These are phyloP conservation scores for Chlorodrepanis virens DNA, from an alignment of 2,113 vertebrate species.

Conservation along the genomic window DNA sequence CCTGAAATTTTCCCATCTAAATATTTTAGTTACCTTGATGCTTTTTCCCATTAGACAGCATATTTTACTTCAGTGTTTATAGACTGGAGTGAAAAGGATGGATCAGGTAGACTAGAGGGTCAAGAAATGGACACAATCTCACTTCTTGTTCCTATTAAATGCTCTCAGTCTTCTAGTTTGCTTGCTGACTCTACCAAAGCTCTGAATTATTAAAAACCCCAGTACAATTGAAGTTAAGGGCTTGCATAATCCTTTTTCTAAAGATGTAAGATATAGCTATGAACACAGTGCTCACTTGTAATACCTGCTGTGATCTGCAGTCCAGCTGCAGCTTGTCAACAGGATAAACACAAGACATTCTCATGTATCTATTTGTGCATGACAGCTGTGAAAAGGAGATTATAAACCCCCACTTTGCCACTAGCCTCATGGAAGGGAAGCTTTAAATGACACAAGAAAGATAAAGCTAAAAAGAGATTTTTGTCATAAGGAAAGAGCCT, in stretches of 20 bases:
- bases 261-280: background rate
- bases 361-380: background rate
- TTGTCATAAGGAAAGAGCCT: background rate
- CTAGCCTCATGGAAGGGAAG: background rate
- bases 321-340: background rate
- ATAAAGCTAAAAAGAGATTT: background rate
- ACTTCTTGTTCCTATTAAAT: background rate
- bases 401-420: background rate
- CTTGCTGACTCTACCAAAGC: background rate
- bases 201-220: background rate
- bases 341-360: background rate
- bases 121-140: background rate
- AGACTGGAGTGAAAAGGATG: background rate
- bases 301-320: constrained; percentile 23
- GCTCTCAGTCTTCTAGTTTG: background rate
- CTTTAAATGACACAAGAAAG: background rate
- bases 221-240: background rate
- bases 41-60: background rate
- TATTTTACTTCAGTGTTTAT: background rate
- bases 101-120: background rate
- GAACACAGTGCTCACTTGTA: background rate
- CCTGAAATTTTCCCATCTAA: background rate
- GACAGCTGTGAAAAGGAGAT: constrained; percentile 27
- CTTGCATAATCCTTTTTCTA: constrained; percentile 11
- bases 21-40: background rate